A percentile compares a stretch with the other conserved stretches of the same genome.
Conservation (phyloP, 2,888 invertebrate genomes). For the Malacosoma neustria region DNA sequence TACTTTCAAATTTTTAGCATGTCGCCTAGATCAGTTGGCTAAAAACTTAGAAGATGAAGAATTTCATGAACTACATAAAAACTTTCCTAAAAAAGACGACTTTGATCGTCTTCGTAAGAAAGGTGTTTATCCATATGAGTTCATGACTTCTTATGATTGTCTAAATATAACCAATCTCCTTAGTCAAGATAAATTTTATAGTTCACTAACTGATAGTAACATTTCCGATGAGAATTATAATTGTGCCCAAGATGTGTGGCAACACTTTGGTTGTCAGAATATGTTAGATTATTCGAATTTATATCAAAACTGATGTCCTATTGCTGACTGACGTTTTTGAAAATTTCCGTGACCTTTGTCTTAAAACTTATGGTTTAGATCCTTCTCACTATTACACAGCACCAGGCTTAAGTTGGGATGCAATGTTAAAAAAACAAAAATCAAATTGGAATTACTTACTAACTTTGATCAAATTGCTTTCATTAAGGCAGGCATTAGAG, state of each 20-base stretch:
- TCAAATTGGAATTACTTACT: slow-evolving; percentile 6
- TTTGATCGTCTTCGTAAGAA: too few species aligned
- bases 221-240: slow-evolving; percentile 6
- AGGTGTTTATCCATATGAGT: too few species aligned
- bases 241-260: slow-evolving; percentile 6
- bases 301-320: slow-evolving; percentile 12
- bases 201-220: neutral
- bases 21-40: slow-evolving; percentile 8
- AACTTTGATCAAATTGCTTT: slow-evolving; percentile 3
- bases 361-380: slow-evolving; percentile 1
- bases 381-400: slow-evolving; percentile 11
- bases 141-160: slow-evolving; percentile 8
- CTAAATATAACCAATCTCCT: slow-evolving; percentile 5
- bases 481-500: slow-evolving; percentile 7
- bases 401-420: slow-evolving; percentile 12
- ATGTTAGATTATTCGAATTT: slow-evolving; percentile 13
- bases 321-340: slow-evolving; percentile 12
- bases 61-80: too few species aligned
- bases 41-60: slow-evolving; percentile 8
- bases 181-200: neutral
- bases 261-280: neutral
- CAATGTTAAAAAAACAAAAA: slow-evolving; percentile 11
- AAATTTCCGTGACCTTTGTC: slow-evolving; percentile 15
- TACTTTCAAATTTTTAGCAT: slow-evolving; percentile 12
- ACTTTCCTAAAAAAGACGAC: too few species aligned